Base-by-base conservation (phyloP, 2,797 vertebrate species). In the Gallinago stenura region DNA sequence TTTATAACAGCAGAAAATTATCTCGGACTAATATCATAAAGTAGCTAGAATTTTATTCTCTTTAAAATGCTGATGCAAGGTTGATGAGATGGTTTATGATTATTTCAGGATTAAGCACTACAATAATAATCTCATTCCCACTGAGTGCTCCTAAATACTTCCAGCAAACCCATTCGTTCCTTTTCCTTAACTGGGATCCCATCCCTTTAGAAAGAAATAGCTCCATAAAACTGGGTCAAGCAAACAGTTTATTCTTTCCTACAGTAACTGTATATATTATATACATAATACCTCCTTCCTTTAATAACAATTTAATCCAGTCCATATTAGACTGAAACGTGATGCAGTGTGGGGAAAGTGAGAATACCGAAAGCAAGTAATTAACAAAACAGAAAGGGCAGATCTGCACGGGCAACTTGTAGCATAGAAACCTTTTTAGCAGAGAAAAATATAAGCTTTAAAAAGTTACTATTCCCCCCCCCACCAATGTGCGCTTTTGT, bases 31-130 rank as follows among this genome's bases (percentile, higher is more conserved):
- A 28, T 82, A 91, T 33, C 30, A 94, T 50, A 66, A 95, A 94
- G 65, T 41, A 96, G 68, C 60, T 53, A 25, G 83, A 91, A 81
- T 84, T 86, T 73, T 90, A 53, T n/a, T 78, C 83, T 48, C 69
- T 87, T 41, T 78, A 79, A 83, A 76, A 83, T 82, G 70, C 72
- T 86, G 60, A n/a, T 73, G 39, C 31, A 62, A 60, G 11, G 14
- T 39, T 90, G 87, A 87, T 75, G 73, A 91, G 76, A 83, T 82
- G 51, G 50, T 62, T n/a, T 62, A 37, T 48, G 82, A 93, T 93
- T 95, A 91, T 91, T 89, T 91, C 85, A 76, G 87, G 93, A 95
- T 96, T 95, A 96, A 90, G 87, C 85, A 62, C 45, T 56, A 60
- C 76, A 82, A 11, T 60, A 94, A 87, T 95, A 93, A 96, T 93